Evolutionary conservation across 1,140 invertebrate species (phyloP), one percentile per base, ranked within the genome.

Genomic region (Drosophila oshimai): DNA sequence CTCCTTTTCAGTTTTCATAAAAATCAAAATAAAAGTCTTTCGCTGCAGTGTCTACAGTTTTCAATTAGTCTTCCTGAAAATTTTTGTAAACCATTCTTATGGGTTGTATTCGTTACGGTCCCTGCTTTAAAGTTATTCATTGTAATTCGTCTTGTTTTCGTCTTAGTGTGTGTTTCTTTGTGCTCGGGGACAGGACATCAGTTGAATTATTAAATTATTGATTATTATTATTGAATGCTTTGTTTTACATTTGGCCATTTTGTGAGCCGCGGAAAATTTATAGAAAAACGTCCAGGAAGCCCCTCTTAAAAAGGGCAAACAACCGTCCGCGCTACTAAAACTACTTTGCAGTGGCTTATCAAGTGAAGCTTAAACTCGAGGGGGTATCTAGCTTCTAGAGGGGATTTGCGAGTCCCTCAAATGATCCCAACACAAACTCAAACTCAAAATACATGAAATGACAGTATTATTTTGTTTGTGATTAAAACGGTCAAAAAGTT

Each of bases 161-260:
- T 22, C 36, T 37, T 58, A 68, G 53, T 74, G 61, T 60, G 74
- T n/a, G 51, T 64, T 73, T 31, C 51, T 37, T 10, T 26, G 13
- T 39, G 20, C 50, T 41, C 45, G 37, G 60, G 64, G 57, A 71
- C 55, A 68, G 62, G 58, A 65, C 76, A 87, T 87, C 81, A 87
- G 87, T 87, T 87, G 83, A 87, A 87, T 87, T 87, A 87, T 87
- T 87, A 87, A 87, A 87, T 87, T 80, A 76, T 86, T 86, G 80
- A 87, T 86, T 86, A 86, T 74, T 42, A 37, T 69, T 65, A 44
- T 67, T 39, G 71, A 80, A 84, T 80, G 45, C 68, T 87, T 60
- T 28, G 50, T 50, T 78, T 78, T 61, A 72, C 67, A 36, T 28
- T 36, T 17, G 50, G 31, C 28, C 34, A 39, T 15, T 28, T n/a